Evolutionary conservation across 2,113 vertebrate species (phyloP).

Genomic region (Psophia crepitans): DNA sequence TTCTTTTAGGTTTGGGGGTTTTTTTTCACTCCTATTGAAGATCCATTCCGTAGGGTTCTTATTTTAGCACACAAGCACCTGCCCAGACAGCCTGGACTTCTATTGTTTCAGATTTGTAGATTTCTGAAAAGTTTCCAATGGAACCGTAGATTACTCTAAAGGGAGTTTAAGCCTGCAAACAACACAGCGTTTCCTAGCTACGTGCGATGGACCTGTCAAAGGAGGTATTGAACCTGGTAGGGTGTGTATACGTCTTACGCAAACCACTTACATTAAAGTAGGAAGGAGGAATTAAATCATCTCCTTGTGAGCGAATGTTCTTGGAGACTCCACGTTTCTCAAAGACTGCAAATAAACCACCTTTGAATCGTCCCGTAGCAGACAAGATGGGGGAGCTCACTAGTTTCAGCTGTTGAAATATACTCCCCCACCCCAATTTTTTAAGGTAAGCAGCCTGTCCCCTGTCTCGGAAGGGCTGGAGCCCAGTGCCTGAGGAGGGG

Average conservation of each 20-base stretch:
- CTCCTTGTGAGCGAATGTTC: neutral
- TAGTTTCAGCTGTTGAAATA: neutral
- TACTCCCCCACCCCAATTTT: accelerated
- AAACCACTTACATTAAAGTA: neutral
- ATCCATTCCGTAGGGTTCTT: neutral
- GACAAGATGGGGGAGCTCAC: neutral
- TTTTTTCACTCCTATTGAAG: neutral
- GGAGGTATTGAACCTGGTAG: neutral
- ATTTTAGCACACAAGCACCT: neutral
- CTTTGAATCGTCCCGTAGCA: neutral
- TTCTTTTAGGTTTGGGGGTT: no score
- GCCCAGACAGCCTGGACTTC: neutral
- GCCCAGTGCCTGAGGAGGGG: neutral
- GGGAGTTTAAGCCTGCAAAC: neutral
- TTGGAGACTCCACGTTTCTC: neutral
- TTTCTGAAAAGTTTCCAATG: neutral
- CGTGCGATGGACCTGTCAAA: neutral
- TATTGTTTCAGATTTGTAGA: neutral
- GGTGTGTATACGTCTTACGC: neutral
- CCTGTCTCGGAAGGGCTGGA: accelerated
- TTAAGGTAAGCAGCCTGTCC: neutral
- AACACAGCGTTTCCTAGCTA: neutral
- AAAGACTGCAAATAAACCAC: neutral
- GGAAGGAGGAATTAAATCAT: neutral
- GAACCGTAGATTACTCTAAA: neutral